Base-by-base conservation (phyloP, 2,113 vertebrate species). In the Aegotheles bennettii region DNA sequence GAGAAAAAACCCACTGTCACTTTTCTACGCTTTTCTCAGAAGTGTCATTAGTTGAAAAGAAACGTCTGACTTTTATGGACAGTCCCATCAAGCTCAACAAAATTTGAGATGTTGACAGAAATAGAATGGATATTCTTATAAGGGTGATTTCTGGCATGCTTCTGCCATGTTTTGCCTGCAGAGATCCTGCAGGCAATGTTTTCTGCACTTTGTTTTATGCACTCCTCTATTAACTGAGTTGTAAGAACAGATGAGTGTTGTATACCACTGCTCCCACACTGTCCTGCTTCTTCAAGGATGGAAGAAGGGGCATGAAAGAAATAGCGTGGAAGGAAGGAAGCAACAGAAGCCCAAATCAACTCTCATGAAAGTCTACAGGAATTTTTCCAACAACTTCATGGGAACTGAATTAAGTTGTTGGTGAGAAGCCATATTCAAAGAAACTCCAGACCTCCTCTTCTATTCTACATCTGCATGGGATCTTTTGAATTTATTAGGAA, bases 401-500 rank as follows among this genome's bases (percentile, higher is more conserved):
- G 67, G 81, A 95, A 85, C 68, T 59, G 54, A 93, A 85, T 89
- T 53, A 63, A 54, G 57, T 54, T 74, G 43, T 61, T 86, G 82
- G 79, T 94, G 75, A 88, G 82, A 93, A 93, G 59, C 64, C 64
- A n/a, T 11, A 33, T 81, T 63, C 63, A 75, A 50, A 94, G 64
- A 74, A 59, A 1, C 50, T 74, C 70, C 63, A 93, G 84, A 50
- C 48, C 67, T 68, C 35, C 31, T 74, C 33, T 73, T 67, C 65
- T 92, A 6, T 77, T 90, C 54, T 60, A 45, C 87, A 96, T 85
- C 84, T 95, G 84, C n/a, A 24, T 43, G 48, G 51, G 47, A 50
- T 92, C 87, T 96, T 79, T 85, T 95, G 79, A 40, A 90, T 96
- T 95, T 93, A 86, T 80, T 88, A 85, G 78, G 54, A 88, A 73